Percentiles rank a stretch among this genome's conserved stretches.
These are phyloP conservation scores for Blastobasis adustella DNA, from an alignment of 2,888 invertebrate species.

Conservation along the genomic window DNA sequence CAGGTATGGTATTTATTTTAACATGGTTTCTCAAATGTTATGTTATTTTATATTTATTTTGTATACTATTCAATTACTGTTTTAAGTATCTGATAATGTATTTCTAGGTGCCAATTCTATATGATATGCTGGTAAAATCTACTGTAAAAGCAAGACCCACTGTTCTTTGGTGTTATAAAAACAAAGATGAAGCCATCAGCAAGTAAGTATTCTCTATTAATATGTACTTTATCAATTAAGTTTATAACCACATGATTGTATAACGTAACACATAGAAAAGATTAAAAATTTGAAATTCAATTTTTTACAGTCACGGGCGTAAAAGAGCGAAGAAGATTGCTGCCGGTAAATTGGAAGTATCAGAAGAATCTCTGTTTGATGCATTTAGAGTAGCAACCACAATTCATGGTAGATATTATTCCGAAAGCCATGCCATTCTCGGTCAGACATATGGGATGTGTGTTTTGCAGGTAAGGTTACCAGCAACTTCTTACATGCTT, in stretches of 20 bases:
- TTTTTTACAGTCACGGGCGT: conserved; percentile 83
- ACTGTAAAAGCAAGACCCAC: conserved; percentile 93
- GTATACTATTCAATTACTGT: neutral
- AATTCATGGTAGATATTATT: conserved; percentile 97
- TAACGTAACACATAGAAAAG: neutral
- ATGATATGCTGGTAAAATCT: conserved; percentile 98
- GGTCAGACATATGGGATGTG: conserved; percentile 98
- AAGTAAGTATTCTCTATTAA: conserved; percentile 68
- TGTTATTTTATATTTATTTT: neutral
- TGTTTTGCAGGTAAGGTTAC: conserved; percentile 83
- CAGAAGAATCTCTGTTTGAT: conserved; percentile 98
- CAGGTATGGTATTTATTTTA: conserved; percentile 77
- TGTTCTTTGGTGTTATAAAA: conserved; percentile 99
- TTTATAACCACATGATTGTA: neutral
- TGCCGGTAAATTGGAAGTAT: conserved; percentile 89
- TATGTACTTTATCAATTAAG: neutral
- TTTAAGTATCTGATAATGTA: too few species aligned
- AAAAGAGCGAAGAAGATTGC: conserved; percentile 95
- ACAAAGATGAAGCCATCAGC: conserved; percentile 89
- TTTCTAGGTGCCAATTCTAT: conserved; percentile 92
- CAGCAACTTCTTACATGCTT: too few species aligned
- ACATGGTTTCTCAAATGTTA: conserved; percentile 1
- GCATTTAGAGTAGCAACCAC: conserved; percentile 96
- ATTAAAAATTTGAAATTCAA: neutral
- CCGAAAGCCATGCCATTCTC: conserved; percentile 97